A percentile compares a stretch with the other conserved stretches of the same genome.
Evolutionary conservation across 2,888 invertebrate genomes (phyloP).

Genomic region (Atethmia centrago): DNA sequence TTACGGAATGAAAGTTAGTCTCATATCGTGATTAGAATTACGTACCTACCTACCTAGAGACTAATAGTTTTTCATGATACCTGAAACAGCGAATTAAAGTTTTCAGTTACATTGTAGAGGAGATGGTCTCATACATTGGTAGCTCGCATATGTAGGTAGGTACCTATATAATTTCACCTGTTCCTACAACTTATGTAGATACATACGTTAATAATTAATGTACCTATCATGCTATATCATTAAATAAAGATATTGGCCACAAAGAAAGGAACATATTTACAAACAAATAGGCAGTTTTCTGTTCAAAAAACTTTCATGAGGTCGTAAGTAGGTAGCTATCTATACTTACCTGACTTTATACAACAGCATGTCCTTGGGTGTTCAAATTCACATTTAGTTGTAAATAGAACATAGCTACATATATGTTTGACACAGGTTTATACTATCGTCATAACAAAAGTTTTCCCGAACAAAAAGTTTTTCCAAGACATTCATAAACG

Average conservation of each 20-base stretch:
- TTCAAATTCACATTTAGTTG: slow-evolving; percentile 43
- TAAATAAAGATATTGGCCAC: neutral
- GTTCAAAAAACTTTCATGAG: neutral
- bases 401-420: slow-evolving; percentile 24
- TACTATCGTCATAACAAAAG: slow-evolving; percentile 68
- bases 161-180: neutral
- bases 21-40: slow-evolving; percentile 11
- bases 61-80: neutral
- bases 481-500: slow-evolving; percentile 75
- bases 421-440: slow-evolving; percentile 53
- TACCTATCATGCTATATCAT: neutral
- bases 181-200: neutral
- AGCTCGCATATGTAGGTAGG: neutral
- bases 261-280: neutral
- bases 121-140: neutral
- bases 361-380: slow-evolving; percentile 33
- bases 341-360: neutral
- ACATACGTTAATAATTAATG: neutral
- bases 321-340: neutral
- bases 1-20: neutral
- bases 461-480: slow-evolving; percentile 73
- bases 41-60: neutral
- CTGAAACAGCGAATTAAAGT: neutral
- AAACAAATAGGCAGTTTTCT: neutral
- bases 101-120: neutral